phyloP scores from a whole-genome alignment of 2,888 invertebrate species.

The Heteromurus nitidus region DNA sequence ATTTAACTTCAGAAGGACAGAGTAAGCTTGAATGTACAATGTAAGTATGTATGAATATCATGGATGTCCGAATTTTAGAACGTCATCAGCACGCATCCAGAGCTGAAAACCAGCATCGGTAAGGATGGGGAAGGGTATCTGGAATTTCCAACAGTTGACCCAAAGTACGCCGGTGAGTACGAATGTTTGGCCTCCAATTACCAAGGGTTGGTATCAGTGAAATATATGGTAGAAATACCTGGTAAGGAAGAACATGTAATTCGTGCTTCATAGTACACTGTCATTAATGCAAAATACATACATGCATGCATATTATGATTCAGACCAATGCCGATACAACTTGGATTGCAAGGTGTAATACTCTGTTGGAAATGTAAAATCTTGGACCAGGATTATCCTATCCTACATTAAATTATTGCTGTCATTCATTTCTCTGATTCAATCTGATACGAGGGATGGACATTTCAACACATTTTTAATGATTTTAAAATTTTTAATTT shows the following conservation, averaged over 20 bases:
- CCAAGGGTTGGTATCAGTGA: not conserved
- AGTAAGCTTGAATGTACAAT: not conserved
- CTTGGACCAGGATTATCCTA: no score
- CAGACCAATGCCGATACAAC: not conserved
- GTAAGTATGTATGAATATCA: not conserved
- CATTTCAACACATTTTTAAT: no score
- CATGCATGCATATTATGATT: not conserved
- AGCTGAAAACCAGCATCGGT: constrained; percentile 7
- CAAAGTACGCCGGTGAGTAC: constrained; percentile 2
- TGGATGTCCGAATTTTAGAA: not conserved
- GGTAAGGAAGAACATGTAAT: not conserved
- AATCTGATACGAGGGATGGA: no score
- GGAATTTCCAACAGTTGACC: constrained; percentile 22
- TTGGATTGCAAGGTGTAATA: no score
- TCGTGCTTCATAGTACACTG: not conserved
- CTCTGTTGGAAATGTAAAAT: no score
- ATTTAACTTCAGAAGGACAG: no score
- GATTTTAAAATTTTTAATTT: no score
- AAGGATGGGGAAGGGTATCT: constrained; percentile 33
- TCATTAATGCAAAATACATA: not conserved
- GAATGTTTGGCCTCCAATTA: not conserved
- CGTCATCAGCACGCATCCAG: not conserved
- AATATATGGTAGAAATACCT: not conserved
- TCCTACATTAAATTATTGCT: no score
- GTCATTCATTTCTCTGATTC: no score